phyloP scores from a whole-genome alignment of 2,797 vertebrate genomes.

The Coracias cyanogaster region DNA sequence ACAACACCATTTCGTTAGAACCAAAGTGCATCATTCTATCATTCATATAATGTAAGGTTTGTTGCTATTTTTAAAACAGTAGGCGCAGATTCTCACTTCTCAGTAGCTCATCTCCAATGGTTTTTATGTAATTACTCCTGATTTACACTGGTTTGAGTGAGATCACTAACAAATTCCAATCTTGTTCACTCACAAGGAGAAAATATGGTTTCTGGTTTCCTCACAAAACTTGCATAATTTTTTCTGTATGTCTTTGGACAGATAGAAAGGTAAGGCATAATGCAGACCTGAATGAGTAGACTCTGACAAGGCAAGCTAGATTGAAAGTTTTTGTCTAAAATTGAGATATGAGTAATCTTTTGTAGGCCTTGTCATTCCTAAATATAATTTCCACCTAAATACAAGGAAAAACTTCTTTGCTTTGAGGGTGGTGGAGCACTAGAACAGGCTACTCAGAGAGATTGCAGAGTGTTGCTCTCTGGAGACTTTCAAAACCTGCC shows the following conservation, averaged over 20 bases:
- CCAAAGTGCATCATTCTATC: not conserved
- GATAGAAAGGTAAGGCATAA: not conserved
- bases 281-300: not conserved
- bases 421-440: not conserved
- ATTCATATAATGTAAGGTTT: not conserved
- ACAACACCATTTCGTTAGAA: constrained; percentile 20
- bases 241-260: not conserved
- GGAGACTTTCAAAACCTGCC: not conserved
- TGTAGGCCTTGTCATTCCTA: not conserved
- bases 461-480: not conserved
- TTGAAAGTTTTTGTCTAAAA: not conserved
- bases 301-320: not conserved
- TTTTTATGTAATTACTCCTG: not conserved
- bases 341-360: not conserved
- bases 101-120: not conserved
- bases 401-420: not conserved
- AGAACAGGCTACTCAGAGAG: not conserved
- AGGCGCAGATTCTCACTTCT: not conserved
- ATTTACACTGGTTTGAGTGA: not conserved
- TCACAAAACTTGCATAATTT: not conserved
- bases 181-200: not conserved
- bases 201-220: not conserved
- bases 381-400: not conserved
- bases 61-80: not conserved
- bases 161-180: not conserved